Evolutionary conservation across 2,113 vertebrate species (phyloP).

Genomic region (Alectura lathami): DNA sequence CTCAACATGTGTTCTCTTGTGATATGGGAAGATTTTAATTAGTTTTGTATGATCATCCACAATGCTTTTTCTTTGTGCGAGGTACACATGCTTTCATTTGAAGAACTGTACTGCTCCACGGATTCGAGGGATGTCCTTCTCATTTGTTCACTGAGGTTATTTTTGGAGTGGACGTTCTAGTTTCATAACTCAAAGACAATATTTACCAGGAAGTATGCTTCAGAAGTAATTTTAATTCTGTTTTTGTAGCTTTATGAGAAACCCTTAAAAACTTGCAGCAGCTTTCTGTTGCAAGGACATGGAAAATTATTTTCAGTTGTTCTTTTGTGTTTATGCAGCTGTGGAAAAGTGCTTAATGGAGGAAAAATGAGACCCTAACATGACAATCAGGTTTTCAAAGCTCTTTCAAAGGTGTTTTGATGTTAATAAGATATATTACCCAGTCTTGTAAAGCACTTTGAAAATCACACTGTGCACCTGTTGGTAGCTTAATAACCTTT

Average conservation of each 20-base stretch:
- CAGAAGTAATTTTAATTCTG: conserved; percentile 1
- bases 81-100: neutral
- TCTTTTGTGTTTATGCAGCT: neutral
- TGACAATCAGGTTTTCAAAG: conserved; percentile 32
- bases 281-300: neutral
- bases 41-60: neutral
- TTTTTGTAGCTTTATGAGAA: neutral
- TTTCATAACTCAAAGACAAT: neutral
- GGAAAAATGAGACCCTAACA: neutral
- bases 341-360: neutral
- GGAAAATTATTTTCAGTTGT: neutral
- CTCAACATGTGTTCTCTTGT: conserved; percentile 42
- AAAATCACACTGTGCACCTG: neutral
- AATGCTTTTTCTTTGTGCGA: conserved; percentile 23
- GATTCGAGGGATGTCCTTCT: neutral
- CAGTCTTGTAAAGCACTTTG: conserved; percentile 13
- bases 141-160: neutral
- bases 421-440: conserved; percentile 18
- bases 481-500: conserved; percentile 51
- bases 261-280: neutral
- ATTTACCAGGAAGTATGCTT: neutral
- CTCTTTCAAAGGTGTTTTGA: conserved; percentile 48
- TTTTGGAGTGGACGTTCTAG: conserved; percentile 19
- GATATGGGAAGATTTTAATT: conserved; percentile 62
- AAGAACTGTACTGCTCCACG: neutral